A percentile compares a stretch with the other conserved stretches of the same genome.
These are phyloP conservation scores for Hypsibius dujardini DNA, from an alignment of 1,140 invertebrate genomes.

Conservation along the genomic window DNA sequence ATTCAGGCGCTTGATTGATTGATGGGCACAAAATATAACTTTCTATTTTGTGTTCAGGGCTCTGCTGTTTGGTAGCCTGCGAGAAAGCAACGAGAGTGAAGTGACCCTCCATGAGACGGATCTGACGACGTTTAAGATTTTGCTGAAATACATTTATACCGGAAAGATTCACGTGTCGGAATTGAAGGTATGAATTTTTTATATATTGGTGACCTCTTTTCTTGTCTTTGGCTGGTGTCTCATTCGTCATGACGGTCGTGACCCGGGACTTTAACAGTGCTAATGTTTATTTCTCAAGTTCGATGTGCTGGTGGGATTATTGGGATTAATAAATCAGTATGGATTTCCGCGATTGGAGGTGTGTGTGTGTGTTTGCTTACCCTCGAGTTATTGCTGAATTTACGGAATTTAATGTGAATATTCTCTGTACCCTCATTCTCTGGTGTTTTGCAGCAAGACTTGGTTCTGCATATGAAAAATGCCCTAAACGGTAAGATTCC, in stretches of 20 bases:
- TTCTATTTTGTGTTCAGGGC: slow-evolving; percentile 38
- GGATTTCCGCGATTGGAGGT: background rate
- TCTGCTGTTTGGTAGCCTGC: slow-evolving; percentile 71
- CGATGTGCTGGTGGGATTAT: background rate
- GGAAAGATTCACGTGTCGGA: slow-evolving; percentile 63
- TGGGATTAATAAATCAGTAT: slow-evolving; percentile 8
- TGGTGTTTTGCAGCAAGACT: slow-evolving; percentile 47
- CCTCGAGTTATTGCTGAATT: no score
- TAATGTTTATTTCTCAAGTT: slow-evolving; percentile 9
- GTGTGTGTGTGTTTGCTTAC: background rate
- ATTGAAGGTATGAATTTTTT: slow-evolving; percentile 41
- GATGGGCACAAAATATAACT: no score
- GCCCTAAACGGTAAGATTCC: background rate
- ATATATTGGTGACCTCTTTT: slow-evolving; percentile 19
- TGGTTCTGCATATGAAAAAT: slow-evolving; percentile 52
- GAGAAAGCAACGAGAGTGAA: slow-evolving; percentile 60
- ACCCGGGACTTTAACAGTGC: background rate
- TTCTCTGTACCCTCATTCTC: background rate
- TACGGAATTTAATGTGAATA: background rate
- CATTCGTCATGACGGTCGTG: slow-evolving; percentile 13
- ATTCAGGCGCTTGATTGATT: no score
- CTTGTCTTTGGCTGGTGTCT: slow-evolving; percentile 18
- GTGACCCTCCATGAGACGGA: slow-evolving; percentile 67
- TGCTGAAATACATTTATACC: slow-evolving; percentile 88
- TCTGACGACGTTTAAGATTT: slow-evolving; percentile 65